Conservation (phyloP, 2,797 vertebrate genomes). For the Jordanella pulchra region DNA sequence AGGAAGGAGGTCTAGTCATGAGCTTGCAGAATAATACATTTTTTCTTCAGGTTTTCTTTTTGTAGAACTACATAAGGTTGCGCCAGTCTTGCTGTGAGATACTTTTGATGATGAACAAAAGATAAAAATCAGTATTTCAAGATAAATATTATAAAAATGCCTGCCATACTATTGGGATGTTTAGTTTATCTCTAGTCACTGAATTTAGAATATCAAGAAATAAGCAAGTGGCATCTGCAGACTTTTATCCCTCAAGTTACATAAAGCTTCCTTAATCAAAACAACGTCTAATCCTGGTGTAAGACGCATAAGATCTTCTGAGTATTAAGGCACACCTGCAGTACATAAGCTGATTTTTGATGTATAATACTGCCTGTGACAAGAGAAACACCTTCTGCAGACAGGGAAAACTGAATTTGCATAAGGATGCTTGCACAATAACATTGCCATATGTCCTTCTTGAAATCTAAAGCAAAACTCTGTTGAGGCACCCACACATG, state of each 20-base stretch:
- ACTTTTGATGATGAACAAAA: background rate
- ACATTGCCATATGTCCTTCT: conserved; percentile 53
- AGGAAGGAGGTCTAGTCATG: background rate
- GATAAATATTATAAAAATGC: conserved; percentile 10
- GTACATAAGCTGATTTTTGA: conserved; percentile 62
- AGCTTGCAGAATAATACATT: background rate
- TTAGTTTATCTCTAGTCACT: conserved; percentile 43
- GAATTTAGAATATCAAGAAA: conserved; percentile 50
- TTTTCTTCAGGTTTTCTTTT: background rate
- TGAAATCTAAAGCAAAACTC: conserved; percentile 29
- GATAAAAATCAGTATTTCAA: conserved; percentile 2
- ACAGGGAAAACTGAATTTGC: conserved; percentile 34
- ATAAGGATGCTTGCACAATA: conserved; percentile 41
- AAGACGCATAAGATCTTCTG: conserved; percentile 58
- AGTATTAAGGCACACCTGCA: conserved; percentile 66
- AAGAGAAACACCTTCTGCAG: conserved; percentile 47
- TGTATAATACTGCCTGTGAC: conserved; percentile 59
- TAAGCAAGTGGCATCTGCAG: conserved; percentile 48
- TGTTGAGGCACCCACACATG: conserved; percentile 27
- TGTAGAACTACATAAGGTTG: background rate
- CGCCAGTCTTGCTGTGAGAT: background rate
- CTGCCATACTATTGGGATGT: conserved; percentile 19
- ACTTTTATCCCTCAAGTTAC: conserved; percentile 51
- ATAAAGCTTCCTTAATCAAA: conserved; percentile 61
- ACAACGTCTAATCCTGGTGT: conserved; percentile 69